Evolutionary conservation across 2,113 vertebrate species (phyloP).

Genomic region (Silurus glanis): DNA sequence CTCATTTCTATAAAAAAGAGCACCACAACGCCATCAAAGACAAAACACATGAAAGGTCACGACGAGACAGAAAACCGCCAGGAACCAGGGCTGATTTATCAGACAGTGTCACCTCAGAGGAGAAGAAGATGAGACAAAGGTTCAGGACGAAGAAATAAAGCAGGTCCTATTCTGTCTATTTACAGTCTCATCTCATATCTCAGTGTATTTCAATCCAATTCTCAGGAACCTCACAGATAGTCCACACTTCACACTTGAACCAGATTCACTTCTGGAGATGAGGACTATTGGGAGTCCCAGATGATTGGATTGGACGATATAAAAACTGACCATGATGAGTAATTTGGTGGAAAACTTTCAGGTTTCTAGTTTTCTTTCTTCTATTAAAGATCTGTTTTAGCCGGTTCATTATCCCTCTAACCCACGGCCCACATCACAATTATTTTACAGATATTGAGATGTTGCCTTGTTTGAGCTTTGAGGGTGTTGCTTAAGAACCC

Average conservation of each 20-base stretch:
- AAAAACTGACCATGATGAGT: background rate
- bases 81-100: slow-evolving; percentile 23
- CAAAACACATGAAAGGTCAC: slow-evolving; percentile 4
- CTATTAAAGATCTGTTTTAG: too few relatives aligned
- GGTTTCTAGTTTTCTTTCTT: background rate
- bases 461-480: too few relatives aligned
- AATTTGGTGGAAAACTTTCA: background rate
- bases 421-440: too few relatives aligned
- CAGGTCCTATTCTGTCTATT: slow-evolving; percentile 27
- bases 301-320: background rate
- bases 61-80: slow-evolving; percentile 22
- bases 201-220: background rate
- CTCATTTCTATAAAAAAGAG: slow-evolving; percentile 34
- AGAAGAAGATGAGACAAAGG: slow-evolving; percentile 51
- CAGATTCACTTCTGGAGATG: background rate
- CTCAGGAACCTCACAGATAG: background rate
- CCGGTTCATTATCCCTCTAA: too few relatives aligned
- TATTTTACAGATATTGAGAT: too few relatives aligned
- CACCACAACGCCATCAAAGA: slow-evolving; percentile 18
- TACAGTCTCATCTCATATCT: background rate
- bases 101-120: slow-evolving; percentile 30
- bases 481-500: too few relatives aligned
- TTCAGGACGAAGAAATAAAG: slow-evolving; percentile 53
- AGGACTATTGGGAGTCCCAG: background rate
- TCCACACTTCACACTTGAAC: background rate